Percentiles rank a stretch among this genome's conserved stretches.
phyloP scores from a whole-genome alignment of 2,113 vertebrate species.

The Tiliqua scincoides region DNA sequence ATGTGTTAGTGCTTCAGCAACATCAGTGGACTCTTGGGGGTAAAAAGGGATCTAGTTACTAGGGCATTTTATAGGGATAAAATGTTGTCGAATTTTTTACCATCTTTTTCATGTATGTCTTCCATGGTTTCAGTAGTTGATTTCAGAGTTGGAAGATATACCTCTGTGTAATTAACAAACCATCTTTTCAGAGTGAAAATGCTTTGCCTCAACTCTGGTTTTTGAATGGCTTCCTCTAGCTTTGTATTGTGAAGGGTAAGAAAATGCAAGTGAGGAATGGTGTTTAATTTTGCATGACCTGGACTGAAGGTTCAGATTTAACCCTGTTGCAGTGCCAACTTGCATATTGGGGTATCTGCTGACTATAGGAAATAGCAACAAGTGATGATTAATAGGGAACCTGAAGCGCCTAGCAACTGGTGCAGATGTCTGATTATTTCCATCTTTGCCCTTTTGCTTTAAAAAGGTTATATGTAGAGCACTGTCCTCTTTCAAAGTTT shows the following conservation, averaged over 20 bases:
- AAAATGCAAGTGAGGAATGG: neutral
- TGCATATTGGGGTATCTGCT: slow-evolving; percentile 53
- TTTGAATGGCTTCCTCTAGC: slow-evolving; percentile 23
- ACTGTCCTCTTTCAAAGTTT: slow-evolving; percentile 54
- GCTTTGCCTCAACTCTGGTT: slow-evolving; percentile 48
- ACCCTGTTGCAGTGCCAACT: neutral
- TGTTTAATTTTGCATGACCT: neutral
- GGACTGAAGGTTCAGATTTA: neutral
- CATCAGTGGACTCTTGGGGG: neutral
- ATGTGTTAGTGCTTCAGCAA: neutral
- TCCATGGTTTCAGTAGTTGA: slow-evolving; percentile 38
- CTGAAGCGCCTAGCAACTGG: slow-evolving; percentile 48
- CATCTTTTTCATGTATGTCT: neutral
- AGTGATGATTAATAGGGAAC: slow-evolving; percentile 23
- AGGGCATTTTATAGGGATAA: neutral
- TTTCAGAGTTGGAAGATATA: slow-evolving; percentile 61
- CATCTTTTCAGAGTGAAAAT: slow-evolving; percentile 50
- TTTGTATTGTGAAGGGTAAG: neutral
- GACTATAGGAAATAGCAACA: slow-evolving; percentile 57
- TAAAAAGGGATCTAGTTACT: neutral
- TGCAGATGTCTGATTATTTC: slow-evolving; percentile 34
- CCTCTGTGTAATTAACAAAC: slow-evolving; percentile 65
- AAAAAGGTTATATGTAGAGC: slow-evolving; percentile 48
- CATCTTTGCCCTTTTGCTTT: slow-evolving; percentile 59
- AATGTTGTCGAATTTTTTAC: neutral